Conservation (phyloP, 2,797 vertebrate species). For the Lutjanus argentimaculatus region DNA sequence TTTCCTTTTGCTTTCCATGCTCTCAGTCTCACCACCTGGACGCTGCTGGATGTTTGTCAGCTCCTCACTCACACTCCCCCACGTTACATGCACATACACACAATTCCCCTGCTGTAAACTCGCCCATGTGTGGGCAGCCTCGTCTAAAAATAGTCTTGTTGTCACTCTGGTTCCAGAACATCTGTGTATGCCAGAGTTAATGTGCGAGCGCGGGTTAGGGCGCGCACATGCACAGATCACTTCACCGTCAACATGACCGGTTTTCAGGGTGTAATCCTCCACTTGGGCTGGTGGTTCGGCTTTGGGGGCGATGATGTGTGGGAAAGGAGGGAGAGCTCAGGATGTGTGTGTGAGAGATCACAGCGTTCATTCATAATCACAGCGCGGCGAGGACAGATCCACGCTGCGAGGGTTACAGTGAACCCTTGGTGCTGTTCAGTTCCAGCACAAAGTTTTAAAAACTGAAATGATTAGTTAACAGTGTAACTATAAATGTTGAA, state of each 20-base stretch:
- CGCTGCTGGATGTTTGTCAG: constrained; percentile 76
- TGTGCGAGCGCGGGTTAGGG: constrained; percentile 3
- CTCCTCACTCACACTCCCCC: constrained; percentile 57
- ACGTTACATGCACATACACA: constrained; percentile 48
- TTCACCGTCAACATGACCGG: constrained; percentile 40
- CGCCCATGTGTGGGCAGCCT: constrained; percentile 73
- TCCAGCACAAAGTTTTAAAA: constrained; percentile 14
- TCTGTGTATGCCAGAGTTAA: constrained; percentile 67
- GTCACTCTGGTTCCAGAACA: constrained; percentile 76
- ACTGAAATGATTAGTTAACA: too few species aligned
- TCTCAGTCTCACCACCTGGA: constrained; percentile 84
- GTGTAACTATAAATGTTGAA: too few species aligned
- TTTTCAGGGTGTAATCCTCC: constrained; percentile 56
- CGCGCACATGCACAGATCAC: constrained; percentile 33
- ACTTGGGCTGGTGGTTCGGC: constrained; percentile 44
- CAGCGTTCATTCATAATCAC: constrained; percentile 64
- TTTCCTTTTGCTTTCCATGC: constrained; percentile 81
- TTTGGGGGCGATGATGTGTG: constrained; percentile 4
- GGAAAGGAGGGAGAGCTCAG: constrained; percentile 23
- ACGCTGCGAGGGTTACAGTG: constrained; percentile 30
- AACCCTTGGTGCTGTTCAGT: constrained; percentile 10
- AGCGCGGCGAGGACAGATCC: constrained; percentile 21
- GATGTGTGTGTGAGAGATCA: constrained; percentile 25
- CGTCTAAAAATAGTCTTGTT: constrained; percentile 80
- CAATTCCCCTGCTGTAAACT: constrained; percentile 70